Conservation (phyloP, 2,113 vertebrate genomes). For the Ctenodactylus gundi region DNA sequence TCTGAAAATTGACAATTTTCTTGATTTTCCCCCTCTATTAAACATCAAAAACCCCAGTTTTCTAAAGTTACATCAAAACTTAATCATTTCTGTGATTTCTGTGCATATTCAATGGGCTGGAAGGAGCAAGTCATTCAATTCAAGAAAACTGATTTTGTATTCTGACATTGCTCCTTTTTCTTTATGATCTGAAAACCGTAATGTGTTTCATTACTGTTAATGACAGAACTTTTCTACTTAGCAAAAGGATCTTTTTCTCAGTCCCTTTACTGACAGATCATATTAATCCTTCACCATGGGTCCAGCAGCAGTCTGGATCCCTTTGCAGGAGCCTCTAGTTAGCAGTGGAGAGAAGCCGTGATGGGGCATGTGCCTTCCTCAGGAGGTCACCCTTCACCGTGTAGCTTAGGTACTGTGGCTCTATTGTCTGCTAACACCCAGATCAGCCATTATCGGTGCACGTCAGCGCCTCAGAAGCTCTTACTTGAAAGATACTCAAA, state of each 20-base stretch:
- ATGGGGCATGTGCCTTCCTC: neutral
- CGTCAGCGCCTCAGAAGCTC: neutral
- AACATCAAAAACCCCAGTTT: neutral
- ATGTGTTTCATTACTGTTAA: neutral
- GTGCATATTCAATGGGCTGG: neutral
- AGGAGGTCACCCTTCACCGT: neutral
- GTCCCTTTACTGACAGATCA: neutral
- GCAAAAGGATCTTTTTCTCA: neutral
- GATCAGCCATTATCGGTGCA: neutral
- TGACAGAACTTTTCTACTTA: neutral
- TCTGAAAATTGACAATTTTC: neutral
- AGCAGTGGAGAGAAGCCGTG: too few relatives aligned
- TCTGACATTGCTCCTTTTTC: neutral
- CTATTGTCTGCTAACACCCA: neutral
- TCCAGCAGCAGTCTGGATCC: neutral
- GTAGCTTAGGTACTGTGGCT: neutral
- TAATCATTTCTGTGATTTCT: neutral
- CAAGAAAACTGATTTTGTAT: neutral
- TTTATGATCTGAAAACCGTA: neutral
- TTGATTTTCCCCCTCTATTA: neutral
- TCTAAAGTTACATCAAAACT: neutral
- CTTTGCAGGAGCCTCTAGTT: neutral
- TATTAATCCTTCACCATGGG: neutral
- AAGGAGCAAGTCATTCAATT: neutral
- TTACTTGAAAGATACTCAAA: constrained; percentile 18